Evolutionary conservation across 2,113 vertebrate genomes (phyloP).

Genomic region (Echinops telfairi): DNA sequence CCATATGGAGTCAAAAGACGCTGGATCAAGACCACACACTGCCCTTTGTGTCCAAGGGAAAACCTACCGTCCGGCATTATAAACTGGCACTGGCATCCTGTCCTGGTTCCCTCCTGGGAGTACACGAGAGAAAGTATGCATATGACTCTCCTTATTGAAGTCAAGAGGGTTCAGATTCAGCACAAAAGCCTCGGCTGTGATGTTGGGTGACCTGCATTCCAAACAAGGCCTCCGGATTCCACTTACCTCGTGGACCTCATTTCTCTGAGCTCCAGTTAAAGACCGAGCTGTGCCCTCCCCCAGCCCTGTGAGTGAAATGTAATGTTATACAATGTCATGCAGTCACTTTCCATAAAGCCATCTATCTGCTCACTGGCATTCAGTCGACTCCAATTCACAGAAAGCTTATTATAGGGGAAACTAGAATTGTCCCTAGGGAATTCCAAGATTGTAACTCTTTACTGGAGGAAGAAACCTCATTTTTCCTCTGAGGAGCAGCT

Average conservation of each 20-base stretch:
- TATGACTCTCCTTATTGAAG: accelerated
- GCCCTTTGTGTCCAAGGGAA: accelerated
- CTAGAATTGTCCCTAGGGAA: too few species aligned
- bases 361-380: too few species aligned
- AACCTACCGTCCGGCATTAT: not conserved
- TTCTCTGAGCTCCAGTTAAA: not conserved
- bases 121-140: not conserved
- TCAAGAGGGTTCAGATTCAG: accelerated
- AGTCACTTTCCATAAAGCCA: not conserved
- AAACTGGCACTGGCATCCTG: not conserved
- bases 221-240: too few species aligned
- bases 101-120: not conserved
- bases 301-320: not conserved
- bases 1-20: not conserved
- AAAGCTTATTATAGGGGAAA: too few species aligned
- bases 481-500: too few species aligned
- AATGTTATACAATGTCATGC: not conserved
- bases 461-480: too few species aligned
- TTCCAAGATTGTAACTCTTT: too few species aligned
- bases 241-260: not conserved
- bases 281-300: not conserved
- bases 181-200: accelerated
- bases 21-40: not conserved
- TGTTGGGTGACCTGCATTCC: not conserved
- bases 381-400: too few species aligned